A percentile compares a stretch with the other conserved stretches of the same genome.
These are phyloP conservation scores for Sylvia atricapilla DNA, from an alignment of 2,113 vertebrate genomes.

Conservation along the genomic window DNA sequence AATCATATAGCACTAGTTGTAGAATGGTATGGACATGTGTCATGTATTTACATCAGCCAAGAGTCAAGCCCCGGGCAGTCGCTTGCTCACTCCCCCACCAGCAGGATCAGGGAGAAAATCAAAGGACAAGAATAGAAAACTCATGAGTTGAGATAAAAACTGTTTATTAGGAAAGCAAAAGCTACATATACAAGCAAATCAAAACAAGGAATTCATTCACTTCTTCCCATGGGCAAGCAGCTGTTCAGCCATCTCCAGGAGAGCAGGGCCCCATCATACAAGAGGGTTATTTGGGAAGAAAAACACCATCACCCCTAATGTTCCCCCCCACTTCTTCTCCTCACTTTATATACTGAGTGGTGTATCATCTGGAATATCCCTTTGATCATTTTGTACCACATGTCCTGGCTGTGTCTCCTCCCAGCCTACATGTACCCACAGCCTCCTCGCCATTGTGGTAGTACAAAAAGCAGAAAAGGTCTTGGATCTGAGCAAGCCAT, in stretches of 20 bases:
- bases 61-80: not conserved
- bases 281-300: not conserved
- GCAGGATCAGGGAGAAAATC: not conserved
- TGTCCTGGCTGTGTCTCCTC: not conserved
- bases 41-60: not conserved
- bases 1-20: not conserved
- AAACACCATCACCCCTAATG: not conserved
- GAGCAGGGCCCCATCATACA: not conserved
- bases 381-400: not conserved
- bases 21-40: not conserved
- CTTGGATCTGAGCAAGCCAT: not conserved
- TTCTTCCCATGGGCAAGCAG: not conserved
- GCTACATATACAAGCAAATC: not conserved
- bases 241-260: not conserved
- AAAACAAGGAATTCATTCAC: not conserved
- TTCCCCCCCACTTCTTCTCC: accelerated
- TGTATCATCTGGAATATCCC: not conserved
- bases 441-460: accelerated
- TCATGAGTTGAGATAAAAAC: not conserved
- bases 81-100: not conserved
- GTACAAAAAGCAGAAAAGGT: accelerated
- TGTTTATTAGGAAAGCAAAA: not conserved
- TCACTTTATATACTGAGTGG: not conserved
- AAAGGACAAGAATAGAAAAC: not conserved
- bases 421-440: accelerated